A percentile compares a stretch with the other conserved stretches of the same genome.
Evolutionary conservation across 2,888 invertebrate genomes (phyloP).

Genomic region (Diplolepis rosae): DNA sequence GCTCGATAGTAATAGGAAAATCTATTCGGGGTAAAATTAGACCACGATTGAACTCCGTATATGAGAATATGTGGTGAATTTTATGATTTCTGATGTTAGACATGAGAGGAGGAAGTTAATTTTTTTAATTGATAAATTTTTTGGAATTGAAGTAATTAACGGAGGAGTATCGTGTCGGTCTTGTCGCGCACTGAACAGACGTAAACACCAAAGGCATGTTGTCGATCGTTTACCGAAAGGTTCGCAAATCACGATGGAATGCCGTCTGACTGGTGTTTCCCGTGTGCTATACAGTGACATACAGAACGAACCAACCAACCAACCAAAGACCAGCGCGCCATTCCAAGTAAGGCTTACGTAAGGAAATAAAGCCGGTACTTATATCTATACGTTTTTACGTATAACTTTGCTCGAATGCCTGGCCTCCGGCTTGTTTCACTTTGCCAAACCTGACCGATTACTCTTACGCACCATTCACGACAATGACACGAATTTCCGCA

Average conservation of each 20-base stretch:
- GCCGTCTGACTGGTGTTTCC: conserved; percentile 67
- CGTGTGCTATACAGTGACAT: conserved; percentile 63
- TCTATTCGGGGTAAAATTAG: too few relatives aligned
- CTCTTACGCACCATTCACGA: not conserved
- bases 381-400: conserved; percentile 1
- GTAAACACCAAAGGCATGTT: conserved; percentile 60
- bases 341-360: conserved; percentile 59
- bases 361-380: conserved; percentile 56
- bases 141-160: not conserved
- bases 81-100: too few relatives aligned
- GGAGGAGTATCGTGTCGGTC: conserved; percentile 16
- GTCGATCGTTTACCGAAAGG: conserved; percentile 68
- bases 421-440: not conserved
- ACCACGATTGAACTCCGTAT: too few relatives aligned
- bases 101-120: too few relatives aligned
- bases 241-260: conserved; percentile 71
- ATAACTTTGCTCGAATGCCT: not conserved
- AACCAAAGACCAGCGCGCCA: conserved; percentile 57
- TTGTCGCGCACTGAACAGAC: conserved; percentile 47
- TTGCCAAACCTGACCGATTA: conserved; percentile 9
- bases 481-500: not conserved
- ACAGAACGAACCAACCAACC: conserved; percentile 57
- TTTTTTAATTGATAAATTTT: not conserved
- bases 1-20: too few relatives aligned
- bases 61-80: too few relatives aligned